These are phyloP conservation scores for Cuculus canorus DNA, from an alignment of 2,797 vertebrate species.

Conservation along the genomic window DNA sequence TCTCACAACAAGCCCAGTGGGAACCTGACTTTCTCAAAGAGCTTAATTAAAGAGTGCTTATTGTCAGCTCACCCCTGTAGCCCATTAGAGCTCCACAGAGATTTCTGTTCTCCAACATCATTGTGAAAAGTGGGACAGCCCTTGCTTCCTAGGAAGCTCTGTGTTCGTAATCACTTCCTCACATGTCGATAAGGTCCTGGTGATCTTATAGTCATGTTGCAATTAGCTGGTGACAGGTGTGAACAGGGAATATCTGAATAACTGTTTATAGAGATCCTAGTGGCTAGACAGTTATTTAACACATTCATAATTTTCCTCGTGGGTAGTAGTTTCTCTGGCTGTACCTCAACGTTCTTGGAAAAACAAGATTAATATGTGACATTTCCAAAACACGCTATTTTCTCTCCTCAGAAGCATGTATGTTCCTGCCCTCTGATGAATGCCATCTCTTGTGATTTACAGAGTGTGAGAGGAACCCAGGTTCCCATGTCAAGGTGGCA, in stretches of 20 bases:
- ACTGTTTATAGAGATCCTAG: background rate
- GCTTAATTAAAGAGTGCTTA: conserved; percentile 72
- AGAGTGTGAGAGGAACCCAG: background rate
- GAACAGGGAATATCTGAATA: conserved; percentile 1
- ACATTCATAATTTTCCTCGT: background rate
- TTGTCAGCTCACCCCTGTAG: conserved; percentile 64
- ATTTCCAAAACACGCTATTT: background rate
- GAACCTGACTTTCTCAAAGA: conserved; percentile 65
- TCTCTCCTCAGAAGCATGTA: rapidly evolving
- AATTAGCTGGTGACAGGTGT: conserved; percentile 47
- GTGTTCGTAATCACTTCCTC: conserved; percentile 44
- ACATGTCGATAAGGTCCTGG: conserved; percentile 32
- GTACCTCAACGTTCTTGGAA: background rate
- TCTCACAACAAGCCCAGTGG: conserved; percentile 61
- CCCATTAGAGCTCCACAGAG: conserved; percentile 48
- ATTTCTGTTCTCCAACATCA: conserved; percentile 58
- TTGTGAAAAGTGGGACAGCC: conserved; percentile 56
- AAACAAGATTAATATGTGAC: background rate
- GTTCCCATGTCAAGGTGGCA: background rate
- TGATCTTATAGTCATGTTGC: conserved; percentile 55
- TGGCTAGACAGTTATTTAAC: background rate
- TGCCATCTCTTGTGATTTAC: background rate
- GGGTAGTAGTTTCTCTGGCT: background rate
- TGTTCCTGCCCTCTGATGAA: background rate
- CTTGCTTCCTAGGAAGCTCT: conserved; percentile 38